Evolutionary conservation across 2,888 invertebrate genomes (phyloP), one percentile per base, ranked within the genome.

Genomic region (Thecocarcelia acutangulata): DNA sequence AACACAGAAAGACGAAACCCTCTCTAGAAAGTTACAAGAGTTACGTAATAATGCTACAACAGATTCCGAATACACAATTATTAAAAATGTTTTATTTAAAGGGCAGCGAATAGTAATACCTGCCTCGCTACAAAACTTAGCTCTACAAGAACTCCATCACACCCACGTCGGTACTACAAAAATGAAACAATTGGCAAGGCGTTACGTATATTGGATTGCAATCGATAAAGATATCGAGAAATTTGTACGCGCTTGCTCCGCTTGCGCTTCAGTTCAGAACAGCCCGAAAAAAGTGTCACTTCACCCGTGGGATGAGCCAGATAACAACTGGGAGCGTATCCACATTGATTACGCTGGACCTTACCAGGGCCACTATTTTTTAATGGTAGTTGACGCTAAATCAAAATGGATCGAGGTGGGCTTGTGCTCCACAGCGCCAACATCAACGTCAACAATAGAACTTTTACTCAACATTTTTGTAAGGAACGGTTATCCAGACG

Each of bases 201-300:
- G 84, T 11, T 84, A 85, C 77, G 85, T 87, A 21, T 88, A 82
- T 80, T 87, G 86, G 86, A 85, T 84, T 9, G 64, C 75, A 6
- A 81, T 88, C 19, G 85, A 88, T 69, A 80, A 83, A 15, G 86
- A 87, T n/a, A 87, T 88, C n/a, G 87, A 88, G 78, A 54, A 69
- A 13, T 64, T 73, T 11, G 84, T 85, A 1, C 83, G 84, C 42
- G 44, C 46, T 11, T 87, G 86, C 72, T 24, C 52, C 33, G 40
- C 72, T 9, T 87, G 87, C 80, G 77, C 83, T 12, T n/a, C 17
- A 5, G 21, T 15, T 4, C 63, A 24, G 17, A 24, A 21, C 3
- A 59, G 21, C 33, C 70, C 72, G 19, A 3, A 44, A 15, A 83
- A 83, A 75, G 74, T 46, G 0, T 48, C 28, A 42, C 40, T 79